Conservation (phyloP, 2,797 vertebrate genomes). For the Oreochromis mossambicus region DNA sequence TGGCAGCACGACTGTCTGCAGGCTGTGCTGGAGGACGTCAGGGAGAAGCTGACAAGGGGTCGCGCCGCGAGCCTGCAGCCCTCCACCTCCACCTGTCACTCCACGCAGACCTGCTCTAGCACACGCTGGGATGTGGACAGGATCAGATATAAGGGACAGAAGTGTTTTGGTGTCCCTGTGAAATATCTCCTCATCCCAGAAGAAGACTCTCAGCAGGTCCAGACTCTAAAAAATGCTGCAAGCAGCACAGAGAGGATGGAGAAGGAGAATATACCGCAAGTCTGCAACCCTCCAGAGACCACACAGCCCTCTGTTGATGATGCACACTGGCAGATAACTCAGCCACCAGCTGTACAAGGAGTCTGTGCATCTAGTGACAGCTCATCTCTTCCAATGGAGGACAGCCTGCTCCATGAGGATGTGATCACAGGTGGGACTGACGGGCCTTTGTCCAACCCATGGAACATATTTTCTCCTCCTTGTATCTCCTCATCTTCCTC, state of each 20-base stretch:
- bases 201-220: neutral
- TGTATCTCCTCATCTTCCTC: neutral
- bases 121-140: slow-evolving; percentile 55
- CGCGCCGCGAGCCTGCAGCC: neutral
- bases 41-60: neutral
- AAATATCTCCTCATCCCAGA: slow-evolving; percentile 49
- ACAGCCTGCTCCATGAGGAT: neutral
- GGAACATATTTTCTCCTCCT: slow-evolving; percentile 56
- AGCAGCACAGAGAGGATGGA: neutral
- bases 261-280: neutral
- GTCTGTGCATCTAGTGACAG: neutral
- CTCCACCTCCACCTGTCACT: neutral
- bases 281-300: neutral
- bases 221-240: neutral
- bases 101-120: neutral
- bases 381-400: neutral
- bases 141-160: slow-evolving; percentile 8
- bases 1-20: slow-evolving; percentile 51
- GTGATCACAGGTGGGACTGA: neutral
- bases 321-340: neutral
- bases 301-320: neutral
- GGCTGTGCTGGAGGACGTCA: slow-evolving; percentile 31
- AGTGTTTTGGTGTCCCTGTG: slow-evolving; percentile 38
- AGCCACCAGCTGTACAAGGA: neutral
- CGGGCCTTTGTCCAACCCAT: slow-evolving; percentile 9